Percentiles rank a stretch among this genome's conserved stretches.
phyloP scores from a whole-genome alignment of 2,888 invertebrate genomes.

The Acleris cristana region DNA sequence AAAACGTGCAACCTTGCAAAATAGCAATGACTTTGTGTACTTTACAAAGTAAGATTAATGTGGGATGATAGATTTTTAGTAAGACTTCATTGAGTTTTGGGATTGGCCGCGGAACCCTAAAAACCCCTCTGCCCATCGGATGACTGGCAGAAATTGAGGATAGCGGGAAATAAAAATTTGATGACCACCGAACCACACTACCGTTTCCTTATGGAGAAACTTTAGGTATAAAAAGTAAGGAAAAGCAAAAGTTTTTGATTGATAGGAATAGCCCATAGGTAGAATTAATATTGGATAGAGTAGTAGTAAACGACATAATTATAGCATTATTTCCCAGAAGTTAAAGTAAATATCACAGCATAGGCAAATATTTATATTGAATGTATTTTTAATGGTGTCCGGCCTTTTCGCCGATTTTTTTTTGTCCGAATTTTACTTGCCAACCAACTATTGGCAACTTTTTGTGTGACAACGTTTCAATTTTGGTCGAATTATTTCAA shows the following conservation, averaged over 20 bases:
- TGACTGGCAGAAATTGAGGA: conserved; percentile 31
- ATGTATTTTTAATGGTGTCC: no score
- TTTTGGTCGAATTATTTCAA: no score
- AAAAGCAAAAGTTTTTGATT: conserved; percentile 16
- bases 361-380: not conserved
- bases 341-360: not conserved
- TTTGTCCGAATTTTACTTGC: no score
- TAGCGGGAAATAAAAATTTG: conserved; percentile 34
- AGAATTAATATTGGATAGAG: not conserved
- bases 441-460: no score
- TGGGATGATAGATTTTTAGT: no score
- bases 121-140: conserved; percentile 13
- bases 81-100: not conserved
- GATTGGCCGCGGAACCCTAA: conserved; percentile 6
- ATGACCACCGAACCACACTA: conserved; percentile 24
- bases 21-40: no score
- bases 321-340: no score
- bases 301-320: no score
- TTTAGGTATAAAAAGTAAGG: conserved; percentile 23
- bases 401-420: no score
- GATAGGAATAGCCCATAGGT: not conserved
- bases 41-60: no score
- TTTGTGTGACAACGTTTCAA: no score
- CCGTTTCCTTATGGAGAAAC: conserved; percentile 20
- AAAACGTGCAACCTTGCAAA: no score